These are phyloP conservation scores for Hirundo rustica DNA, from an alignment of 2,797 vertebrate genomes.

Conservation along the genomic window DNA sequence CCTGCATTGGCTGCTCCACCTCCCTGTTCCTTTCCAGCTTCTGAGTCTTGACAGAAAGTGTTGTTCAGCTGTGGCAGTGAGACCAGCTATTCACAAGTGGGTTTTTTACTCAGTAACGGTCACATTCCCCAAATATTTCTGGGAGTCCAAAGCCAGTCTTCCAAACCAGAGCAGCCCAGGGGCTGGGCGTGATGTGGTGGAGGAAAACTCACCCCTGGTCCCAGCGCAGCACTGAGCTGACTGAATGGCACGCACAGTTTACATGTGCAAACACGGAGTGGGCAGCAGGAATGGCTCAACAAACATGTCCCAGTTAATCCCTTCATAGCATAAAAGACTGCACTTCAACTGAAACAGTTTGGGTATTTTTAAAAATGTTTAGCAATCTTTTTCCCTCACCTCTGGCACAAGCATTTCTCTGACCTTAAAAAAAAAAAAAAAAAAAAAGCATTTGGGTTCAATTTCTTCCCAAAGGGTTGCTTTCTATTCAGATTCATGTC, in stretches of 20 bases:
- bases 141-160: constrained; percentile 49
- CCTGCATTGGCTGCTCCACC: not conserved
- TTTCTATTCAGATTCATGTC: not conserved
- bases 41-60: constrained; percentile 48
- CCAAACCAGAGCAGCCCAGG: constrained; percentile 41
- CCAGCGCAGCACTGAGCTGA: constrained; percentile 18
- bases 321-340: not conserved
- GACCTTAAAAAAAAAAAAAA: not conserved
- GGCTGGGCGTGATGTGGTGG: constrained; percentile 62
- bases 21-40: not conserved
- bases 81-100: constrained; percentile 53
- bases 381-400: constrained; percentile 2
- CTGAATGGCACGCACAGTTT: constrained; percentile 48
- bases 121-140: constrained; percentile 67
- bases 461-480: not conserved
- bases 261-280: constrained; percentile 59
- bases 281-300: constrained; percentile 28
- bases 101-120: constrained; percentile 53
- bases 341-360: constrained; percentile 15
- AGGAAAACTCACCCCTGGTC: constrained; percentile 6
- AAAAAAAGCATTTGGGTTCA: not conserved
- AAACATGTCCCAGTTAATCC: constrained; percentile 61
- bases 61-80: constrained; percentile 29
- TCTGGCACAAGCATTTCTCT: constrained; percentile 1
- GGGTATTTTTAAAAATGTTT: constrained; percentile 59